phyloP scores from a whole-genome alignment of 2,888 invertebrate species.

The Drosophila tripunctata region DNA sequence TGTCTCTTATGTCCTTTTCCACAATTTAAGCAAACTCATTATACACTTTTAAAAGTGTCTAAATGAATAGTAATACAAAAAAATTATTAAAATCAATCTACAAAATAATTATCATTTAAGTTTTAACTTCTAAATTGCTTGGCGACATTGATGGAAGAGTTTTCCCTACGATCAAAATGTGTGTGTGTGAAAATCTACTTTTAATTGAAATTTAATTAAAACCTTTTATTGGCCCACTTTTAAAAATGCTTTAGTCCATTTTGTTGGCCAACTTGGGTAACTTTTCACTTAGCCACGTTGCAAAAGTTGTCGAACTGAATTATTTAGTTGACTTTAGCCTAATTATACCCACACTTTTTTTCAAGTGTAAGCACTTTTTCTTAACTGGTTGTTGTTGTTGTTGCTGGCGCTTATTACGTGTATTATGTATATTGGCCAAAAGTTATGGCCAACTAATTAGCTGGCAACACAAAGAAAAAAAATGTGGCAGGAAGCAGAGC shows the following conservation, averaged over 20 bases:
- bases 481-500: not conserved
- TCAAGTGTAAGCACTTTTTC: slow-evolving; percentile 28
- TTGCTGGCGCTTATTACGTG: slow-evolving; percentile 17
- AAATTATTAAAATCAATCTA: slow-evolving; percentile 69
- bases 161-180: too few species aligned
- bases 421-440: slow-evolving; percentile 39
- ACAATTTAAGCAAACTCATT: too few species aligned
- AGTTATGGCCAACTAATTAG: slow-evolving; percentile 62
- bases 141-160: slow-evolving; percentile 9
- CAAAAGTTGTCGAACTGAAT: slow-evolving; percentile 43
- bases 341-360: slow-evolving; percentile 1
- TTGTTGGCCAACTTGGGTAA: slow-evolving; percentile 26
- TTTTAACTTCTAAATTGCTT: slow-evolving; percentile 38
- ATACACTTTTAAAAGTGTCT: too few species aligned
- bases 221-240: too few species aligned
- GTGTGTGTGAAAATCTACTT: slow-evolving; percentile 36
- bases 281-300: slow-evolving; percentile 47
- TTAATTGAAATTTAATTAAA: slow-evolving; percentile 20
- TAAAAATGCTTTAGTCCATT: slow-evolving; percentile 16
- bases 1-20: too few species aligned
- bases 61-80: slow-evolving; percentile 35
- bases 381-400: slow-evolving; percentile 28
- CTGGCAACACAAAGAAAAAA: not conserved
- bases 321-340: slow-evolving; percentile 24
- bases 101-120: not conserved